phyloP scores from a whole-genome alignment of 53 echinoderm and acorn worm genomes.

The Actinopyga echinites region DNA sequence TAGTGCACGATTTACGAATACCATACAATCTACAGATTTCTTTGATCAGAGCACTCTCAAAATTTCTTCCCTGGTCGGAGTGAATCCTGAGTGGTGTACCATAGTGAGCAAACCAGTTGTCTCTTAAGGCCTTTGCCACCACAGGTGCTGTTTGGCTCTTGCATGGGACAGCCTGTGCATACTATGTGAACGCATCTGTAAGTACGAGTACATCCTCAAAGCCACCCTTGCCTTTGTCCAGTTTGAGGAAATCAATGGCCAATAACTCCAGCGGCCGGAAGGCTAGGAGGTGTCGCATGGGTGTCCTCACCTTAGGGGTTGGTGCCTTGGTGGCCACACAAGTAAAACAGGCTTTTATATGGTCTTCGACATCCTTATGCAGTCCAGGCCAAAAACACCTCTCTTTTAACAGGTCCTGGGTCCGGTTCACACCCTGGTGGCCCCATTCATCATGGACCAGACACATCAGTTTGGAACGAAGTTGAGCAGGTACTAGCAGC shows the following conservation, averaged over 20 bases:
- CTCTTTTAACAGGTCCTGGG: neutral
- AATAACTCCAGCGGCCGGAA: constrained; percentile 37
- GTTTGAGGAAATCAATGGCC: constrained; percentile 56
- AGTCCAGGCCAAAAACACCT: constrained; percentile 35
- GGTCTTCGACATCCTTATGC: neutral
- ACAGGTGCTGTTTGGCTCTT: constrained; percentile 28
- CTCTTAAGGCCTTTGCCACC: constrained; percentile 36
- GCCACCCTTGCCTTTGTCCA: too few species aligned
- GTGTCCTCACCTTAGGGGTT: constrained; percentile 17
- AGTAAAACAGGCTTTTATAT: constrained; percentile 36
- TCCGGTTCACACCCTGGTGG: neutral
- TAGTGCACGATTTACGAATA: constrained; percentile 32
- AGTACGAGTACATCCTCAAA: constrained; percentile 49
- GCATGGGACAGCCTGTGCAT: constrained; percentile 40
- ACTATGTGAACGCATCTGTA: constrained; percentile 52
- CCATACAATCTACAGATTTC: constrained; percentile 49
- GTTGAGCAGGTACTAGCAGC: neutral
- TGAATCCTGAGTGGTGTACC: constrained; percentile 32
- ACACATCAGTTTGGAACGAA: neutral
- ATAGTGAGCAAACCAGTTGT: constrained; percentile 41
- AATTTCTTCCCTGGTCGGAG: constrained; percentile 50
- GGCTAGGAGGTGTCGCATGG: constrained; percentile 48
- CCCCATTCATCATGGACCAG: constrained; percentile 44
- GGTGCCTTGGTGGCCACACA: constrained; percentile 45
- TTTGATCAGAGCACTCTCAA: constrained; percentile 25